Conservation (phyloP, 2,113 vertebrate genomes). For the Lucifuga dentata region DNA sequence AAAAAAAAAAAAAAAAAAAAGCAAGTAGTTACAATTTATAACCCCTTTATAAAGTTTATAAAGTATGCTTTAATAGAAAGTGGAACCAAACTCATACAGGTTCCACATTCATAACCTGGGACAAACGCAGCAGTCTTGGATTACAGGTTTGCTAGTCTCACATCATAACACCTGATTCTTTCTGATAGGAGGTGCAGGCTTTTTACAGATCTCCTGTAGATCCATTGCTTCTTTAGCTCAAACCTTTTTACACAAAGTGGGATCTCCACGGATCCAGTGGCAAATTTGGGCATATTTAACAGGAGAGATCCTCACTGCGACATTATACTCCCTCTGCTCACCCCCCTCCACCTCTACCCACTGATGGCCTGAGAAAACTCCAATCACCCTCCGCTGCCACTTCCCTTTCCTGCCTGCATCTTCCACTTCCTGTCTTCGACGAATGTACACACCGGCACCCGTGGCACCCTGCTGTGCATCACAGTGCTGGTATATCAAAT, state of each 20-base stretch:
- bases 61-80: too few species aligned
- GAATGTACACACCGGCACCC: constrained; percentile 93
- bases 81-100: background rate
- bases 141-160: background rate
- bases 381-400: constrained; percentile 92
- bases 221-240: constrained; percentile 61
- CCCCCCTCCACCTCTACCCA: constrained; percentile 89
- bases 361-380: constrained; percentile 91
- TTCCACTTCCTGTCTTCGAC: constrained; percentile 77
- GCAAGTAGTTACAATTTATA: too few species aligned
- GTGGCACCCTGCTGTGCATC: constrained; percentile 89
- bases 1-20: too few species aligned
- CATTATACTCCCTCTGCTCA: constrained; percentile 89
- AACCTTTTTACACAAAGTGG: constrained; percentile 80
- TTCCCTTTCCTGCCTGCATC: constrained; percentile 52
- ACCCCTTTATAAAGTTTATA: too few species aligned
- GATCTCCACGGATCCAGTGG: constrained; percentile 91
- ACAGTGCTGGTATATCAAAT: constrained; percentile 93
- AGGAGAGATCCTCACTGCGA: constrained; percentile 94
- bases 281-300: constrained; percentile 95
- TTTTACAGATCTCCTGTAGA: background rate
- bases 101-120: background rate
- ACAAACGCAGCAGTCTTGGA: background rate
- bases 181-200: too few species aligned
- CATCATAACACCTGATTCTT: too few species aligned